A percentile compares a stretch with the other conserved stretches of the same genome.
Evolutionary conservation across 2,113 vertebrate species (phyloP).

Genomic region (Morone chrysops): DNA sequence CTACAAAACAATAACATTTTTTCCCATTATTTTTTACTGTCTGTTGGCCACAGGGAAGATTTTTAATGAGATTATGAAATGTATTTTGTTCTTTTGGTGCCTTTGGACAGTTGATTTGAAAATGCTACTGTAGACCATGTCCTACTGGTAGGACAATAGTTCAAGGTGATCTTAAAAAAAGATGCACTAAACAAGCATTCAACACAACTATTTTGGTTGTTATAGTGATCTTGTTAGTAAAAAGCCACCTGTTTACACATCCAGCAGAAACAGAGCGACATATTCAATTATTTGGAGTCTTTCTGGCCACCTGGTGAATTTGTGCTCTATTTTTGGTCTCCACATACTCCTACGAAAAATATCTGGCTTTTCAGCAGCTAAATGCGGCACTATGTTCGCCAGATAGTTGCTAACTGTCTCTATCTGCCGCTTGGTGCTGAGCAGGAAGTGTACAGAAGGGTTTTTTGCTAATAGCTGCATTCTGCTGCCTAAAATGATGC

Average conservation of each 20-base stretch:
- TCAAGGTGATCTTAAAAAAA: neutral
- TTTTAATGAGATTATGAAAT: neutral
- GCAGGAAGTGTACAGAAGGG: too few species aligned
- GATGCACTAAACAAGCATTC: neutral
- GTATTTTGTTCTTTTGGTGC: neutral
- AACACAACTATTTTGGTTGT: neutral
- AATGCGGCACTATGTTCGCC: neutral
- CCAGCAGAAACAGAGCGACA: neutral
- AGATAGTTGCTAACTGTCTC: neutral
- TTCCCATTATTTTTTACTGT: neutral
- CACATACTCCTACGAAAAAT: neutral
- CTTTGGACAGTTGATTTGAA: neutral
- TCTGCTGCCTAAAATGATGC: neutral
- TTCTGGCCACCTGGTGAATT: neutral
- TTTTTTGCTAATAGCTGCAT: neutral
- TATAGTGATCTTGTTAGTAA: neutral
- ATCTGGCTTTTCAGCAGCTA: neutral
- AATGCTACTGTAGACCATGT: neutral
- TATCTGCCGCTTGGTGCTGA: neutral
- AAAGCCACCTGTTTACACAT: neutral
- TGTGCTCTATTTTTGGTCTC: slow-evolving; percentile 5
- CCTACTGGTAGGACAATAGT: neutral
- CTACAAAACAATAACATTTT: neutral
- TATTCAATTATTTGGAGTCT: neutral
- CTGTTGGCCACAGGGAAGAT: neutral